Evolutionary conservation across 2,797 vertebrate genomes (phyloP), one percentile per base, ranked within the genome.

Genomic region (Hippopotamyrus pictus): DNA sequence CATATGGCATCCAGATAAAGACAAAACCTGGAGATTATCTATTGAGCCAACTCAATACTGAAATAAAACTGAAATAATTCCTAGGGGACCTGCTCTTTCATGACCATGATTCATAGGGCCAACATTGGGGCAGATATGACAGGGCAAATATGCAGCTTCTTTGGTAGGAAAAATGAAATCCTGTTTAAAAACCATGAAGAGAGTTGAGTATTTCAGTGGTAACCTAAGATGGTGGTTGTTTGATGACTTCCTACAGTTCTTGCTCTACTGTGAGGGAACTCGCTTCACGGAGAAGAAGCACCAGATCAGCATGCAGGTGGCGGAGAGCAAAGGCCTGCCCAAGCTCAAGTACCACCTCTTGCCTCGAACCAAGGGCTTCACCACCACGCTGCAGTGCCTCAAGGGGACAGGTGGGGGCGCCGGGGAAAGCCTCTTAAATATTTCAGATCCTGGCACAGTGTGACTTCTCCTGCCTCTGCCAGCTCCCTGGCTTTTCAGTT

Each of bases 241-340:
- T 73, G 65, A 29, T 73, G 65, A 14, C 82, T 84, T 46, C 44
- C 46, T 84, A 44, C 92, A 99, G 99, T 99, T 99, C 89, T 96
- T 99, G 86, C 94, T 99, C 91, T 99, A 99, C 93, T 99, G 98
- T 5, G 99, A 99, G 93, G 99, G 99, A 69, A 99, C 99, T 1
- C 97, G 98, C 92, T 99, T 99, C 91, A 99, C 99, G 0, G 97
- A 99, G 95, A 97, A 96, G 90, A 99, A 99, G 93, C 99, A 99
- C 92, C 95, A 98, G 19, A 97, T 99, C 95, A 99, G 98, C 94
- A 99, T 99, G 99, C 96, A 98, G 93, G 98, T 99, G 88, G 99
- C 99, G 0, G 97, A 97, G 92, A 97, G 96, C 92, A 99, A 99
- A 95, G 98, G 98, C 88, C 95, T 99, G 87, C 97, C 97, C 86